Conservation (phyloP, 1,140 invertebrate genomes). For the Apis cerana region DNA sequence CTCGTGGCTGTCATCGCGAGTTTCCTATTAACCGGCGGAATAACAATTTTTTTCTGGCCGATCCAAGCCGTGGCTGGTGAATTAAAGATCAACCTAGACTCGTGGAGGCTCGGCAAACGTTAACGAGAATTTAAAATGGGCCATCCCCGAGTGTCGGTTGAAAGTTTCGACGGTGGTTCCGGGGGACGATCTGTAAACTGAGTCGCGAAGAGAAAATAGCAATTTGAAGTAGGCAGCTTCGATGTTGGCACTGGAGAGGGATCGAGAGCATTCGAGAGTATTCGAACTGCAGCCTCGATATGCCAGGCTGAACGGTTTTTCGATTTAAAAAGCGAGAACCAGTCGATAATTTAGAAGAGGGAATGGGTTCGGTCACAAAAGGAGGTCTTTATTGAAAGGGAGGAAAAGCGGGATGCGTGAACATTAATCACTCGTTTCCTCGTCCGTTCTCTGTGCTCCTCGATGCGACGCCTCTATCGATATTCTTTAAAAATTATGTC, state of each 20-base stretch:
- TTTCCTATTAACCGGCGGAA: slow-evolving; percentile 18
- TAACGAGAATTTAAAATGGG: slow-evolving; percentile 43
- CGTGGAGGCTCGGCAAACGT: not conserved
- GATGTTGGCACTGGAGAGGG: not conserved
- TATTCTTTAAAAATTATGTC: slow-evolving; percentile 11
- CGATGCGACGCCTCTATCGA: not conserved
- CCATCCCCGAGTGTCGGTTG: slow-evolving; percentile 5
- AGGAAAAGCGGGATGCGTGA: not conserved
- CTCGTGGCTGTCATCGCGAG: not conserved
- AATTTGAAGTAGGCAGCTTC: slow-evolving; percentile 29
- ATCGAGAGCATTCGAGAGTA: not conserved
- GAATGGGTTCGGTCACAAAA: not conserved
- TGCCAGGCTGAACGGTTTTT: slow-evolving; percentile 12
- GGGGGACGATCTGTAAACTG: slow-evolving; percentile 19
- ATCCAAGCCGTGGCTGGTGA: not conserved
- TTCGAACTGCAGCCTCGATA: slow-evolving; percentile 18
- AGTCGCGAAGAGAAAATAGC: slow-evolving; percentile 36
- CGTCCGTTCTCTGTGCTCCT: not conserved
- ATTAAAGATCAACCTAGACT: slow-evolving; percentile 22
- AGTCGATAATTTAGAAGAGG: slow-evolving; percentile 10
- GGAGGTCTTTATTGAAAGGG: slow-evolving; percentile 1
- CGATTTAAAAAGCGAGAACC: slow-evolving; percentile 20
- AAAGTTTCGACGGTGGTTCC: slow-evolving; percentile 11
- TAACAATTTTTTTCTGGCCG: slow-evolving; percentile 16
- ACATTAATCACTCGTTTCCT: slow-evolving; percentile 27